Evolutionary conservation across 1,140 invertebrate species (phyloP).

Genomic region (Drosophila kikkawai): DNA sequence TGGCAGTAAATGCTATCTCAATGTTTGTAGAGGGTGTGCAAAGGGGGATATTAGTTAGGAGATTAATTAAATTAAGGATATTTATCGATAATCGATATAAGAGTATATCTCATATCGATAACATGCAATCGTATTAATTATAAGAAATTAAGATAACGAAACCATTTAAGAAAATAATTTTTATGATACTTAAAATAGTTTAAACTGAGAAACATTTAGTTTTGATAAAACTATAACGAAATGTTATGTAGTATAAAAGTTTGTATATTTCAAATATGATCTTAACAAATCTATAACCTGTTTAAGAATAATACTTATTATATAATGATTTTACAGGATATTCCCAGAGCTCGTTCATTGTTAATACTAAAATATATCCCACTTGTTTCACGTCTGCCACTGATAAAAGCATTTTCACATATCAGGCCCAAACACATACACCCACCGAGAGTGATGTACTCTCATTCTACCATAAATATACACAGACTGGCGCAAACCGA

Average conservation of each 20-base stretch:
- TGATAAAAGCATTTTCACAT: slow-evolving; percentile 80
- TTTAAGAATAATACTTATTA: not conserved
- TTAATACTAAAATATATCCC: slow-evolving; percentile 30
- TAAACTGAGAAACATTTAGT: too few species aligned
- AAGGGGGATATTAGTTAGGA: slow-evolving; percentile 9
- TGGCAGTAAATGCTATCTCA: slow-evolving; percentile 64
- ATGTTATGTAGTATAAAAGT: not conserved
- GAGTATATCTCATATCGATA: not conserved
- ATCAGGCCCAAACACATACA: slow-evolving; percentile 41
- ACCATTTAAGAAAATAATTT: not conserved
- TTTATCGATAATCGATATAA: not conserved
- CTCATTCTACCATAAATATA: slow-evolving; percentile 39
- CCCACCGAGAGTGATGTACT: slow-evolving; percentile 41
- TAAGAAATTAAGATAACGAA: not conserved
- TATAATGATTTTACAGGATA: slow-evolving; percentile 27
- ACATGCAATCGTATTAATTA: not conserved
- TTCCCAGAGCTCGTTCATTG: not conserved
- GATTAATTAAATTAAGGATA: not conserved
- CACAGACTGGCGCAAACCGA: slow-evolving; percentile 19
- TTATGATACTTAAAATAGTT: not conserved
- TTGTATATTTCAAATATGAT: not conserved
- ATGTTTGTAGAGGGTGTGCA: slow-evolving; percentile 36
- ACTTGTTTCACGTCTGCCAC: slow-evolving; percentile 69
- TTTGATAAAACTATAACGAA: too few species aligned
- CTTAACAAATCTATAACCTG: not conserved